Evolutionary conservation across 2,797 vertebrate genomes (phyloP), one percentile per base, ranked within the genome.

Genomic region (Spheniscus humboldti): DNA sequence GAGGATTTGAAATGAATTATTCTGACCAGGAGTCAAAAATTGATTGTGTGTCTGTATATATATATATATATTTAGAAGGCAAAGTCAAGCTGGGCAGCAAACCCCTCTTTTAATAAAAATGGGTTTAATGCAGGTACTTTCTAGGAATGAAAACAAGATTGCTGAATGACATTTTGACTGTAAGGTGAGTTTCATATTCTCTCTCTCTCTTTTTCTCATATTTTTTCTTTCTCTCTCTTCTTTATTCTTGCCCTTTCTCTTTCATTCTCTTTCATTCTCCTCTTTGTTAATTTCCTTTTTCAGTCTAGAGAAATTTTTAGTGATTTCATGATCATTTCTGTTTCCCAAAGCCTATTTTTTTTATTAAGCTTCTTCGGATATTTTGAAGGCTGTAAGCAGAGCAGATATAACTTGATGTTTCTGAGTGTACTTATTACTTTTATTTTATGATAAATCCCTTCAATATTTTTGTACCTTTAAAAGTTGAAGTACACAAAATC

Each of bases 91-190:
- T 93, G 88, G 89, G 88, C 85, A 95, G 79, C 39, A 95, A 92
- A 74, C 55, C 33, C 25, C 71, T 91, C 89, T 97, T 98, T 97
- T 97, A 98, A 97, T 98, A 98, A 97, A 98, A 97, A 96, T 95
- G 87, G 88, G 73, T 97, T 96, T 97, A 96, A 97, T 93, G 90
- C 48, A 97, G 55, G 80, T 97, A 86, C 94, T 96, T 96, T 97
- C 93, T 96, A 89, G 88, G 96, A 97, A 96, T 97, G 94, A 97
- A 97, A 97, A 95, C 94, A 94, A 95, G 73, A 96, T 97, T 94
- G 83, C 77, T 96, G 89, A 95, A 83, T 98, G 97, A 96, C 97
- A 97, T 97, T 98, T 97, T 96, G 94, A 95, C 84, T 96, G 73
- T 96, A 95, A 96, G 78, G 97, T 96, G 97, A 97, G 81, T 92